Percentiles rank a stretch among this genome's conserved stretches.
Conservation (phyloP, 2,113 vertebrate species). For the Neotoma lepida region DNA sequence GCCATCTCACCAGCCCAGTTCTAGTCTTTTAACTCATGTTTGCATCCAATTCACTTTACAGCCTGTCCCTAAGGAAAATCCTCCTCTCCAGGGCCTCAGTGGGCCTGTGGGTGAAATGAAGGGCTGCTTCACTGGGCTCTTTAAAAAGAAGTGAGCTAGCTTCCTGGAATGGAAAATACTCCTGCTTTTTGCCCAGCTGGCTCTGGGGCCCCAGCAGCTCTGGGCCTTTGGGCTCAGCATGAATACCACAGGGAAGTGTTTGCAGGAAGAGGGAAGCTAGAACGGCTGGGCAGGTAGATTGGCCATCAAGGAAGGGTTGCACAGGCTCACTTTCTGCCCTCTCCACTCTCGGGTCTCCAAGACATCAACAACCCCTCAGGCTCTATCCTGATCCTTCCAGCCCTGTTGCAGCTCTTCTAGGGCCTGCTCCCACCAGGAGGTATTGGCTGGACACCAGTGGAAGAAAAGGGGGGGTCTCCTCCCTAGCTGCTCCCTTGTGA, state of each 20-base stretch:
- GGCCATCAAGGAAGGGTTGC: fast-evolving
- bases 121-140: too few species aligned
- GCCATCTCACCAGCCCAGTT: background rate
- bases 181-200: background rate
- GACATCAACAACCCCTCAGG: fast-evolving
- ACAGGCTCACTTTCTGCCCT: background rate
- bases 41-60: conserved; percentile 7
- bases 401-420: background rate
- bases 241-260: conserved; percentile 84
- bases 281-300: background rate
- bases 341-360: background rate
- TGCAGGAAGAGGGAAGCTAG: background rate
- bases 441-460: too few species aligned
- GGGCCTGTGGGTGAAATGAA: background rate
- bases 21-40: background rate
- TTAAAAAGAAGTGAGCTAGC: background rate
- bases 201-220: background rate
- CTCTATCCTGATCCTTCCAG: fast-evolving
- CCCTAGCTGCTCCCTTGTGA: background rate
- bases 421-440: fast-evolving
- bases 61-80: background rate
- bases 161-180: background rate
- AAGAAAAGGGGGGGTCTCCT: background rate
- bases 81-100: background rate
- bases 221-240: conserved; percentile 71